Conservation (phyloP, 1,140 invertebrate species). For the Notospermus geniculatus region DNA sequence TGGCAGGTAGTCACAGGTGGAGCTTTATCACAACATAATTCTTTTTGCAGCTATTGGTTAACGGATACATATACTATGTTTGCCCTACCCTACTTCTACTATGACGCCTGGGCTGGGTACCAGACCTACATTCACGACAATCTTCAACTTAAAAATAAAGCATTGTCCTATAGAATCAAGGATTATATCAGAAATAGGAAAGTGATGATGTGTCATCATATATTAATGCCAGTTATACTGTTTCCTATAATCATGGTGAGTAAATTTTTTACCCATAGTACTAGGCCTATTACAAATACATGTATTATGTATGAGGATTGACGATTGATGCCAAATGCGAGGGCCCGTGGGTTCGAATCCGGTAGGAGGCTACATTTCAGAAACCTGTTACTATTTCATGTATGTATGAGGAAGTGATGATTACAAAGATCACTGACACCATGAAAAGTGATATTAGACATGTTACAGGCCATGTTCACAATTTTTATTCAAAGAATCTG, state of each 20-base stretch:
- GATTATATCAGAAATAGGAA: slow-evolving; percentile 63
- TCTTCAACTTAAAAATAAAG: slow-evolving; percentile 26
- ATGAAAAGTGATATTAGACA: too few species aligned
- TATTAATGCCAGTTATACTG: slow-evolving; percentile 60
- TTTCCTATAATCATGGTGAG: slow-evolving; percentile 40
- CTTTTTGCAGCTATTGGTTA: slow-evolving; percentile 61
- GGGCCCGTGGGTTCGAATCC: too few species aligned
- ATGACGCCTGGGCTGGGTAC: slow-evolving; percentile 67
- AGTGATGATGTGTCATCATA: slow-evolving; percentile 70
- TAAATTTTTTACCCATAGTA: too few species aligned
- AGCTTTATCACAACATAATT: neutral
- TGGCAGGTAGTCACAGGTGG: neutral
- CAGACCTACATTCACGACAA: slow-evolving; percentile 30
- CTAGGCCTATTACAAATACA: too few species aligned
- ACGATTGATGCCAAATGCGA: too few species aligned
- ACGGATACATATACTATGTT: slow-evolving; percentile 74
- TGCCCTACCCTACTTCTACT: slow-evolving; percentile 73
- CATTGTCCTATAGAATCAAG: slow-evolving; percentile 34
- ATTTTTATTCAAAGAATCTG: too few species aligned
- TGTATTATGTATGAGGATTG: too few species aligned
- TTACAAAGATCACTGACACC: too few species aligned
- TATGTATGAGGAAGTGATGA: too few species aligned
- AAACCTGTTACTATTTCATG: too few species aligned
- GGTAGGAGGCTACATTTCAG: too few species aligned
- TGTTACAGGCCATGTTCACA: too few species aligned